Evolutionary conservation across 2,888 invertebrate genomes (phyloP).

Genomic region (Dendrolimus houi): DNA sequence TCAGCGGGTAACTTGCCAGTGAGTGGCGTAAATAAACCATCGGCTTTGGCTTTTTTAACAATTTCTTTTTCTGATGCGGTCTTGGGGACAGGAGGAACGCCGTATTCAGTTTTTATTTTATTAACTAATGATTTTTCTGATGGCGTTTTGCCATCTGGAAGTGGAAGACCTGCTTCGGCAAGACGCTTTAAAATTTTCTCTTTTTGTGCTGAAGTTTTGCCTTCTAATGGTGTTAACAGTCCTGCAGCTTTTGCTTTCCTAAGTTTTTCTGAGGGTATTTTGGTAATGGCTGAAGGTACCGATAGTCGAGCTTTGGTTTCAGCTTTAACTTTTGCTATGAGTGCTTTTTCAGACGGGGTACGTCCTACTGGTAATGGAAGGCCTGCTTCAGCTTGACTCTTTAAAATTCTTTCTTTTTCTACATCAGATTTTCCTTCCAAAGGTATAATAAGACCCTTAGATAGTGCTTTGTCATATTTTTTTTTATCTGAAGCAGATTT

Average conservation of each 20-base stretch:
- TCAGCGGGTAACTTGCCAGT: constrained; percentile 27
- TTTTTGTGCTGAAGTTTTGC: constrained; percentile 21
- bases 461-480: not conserved
- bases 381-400: constrained; percentile 9
- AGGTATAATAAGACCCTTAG: constrained; percentile 23
- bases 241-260: constrained; percentile 25
- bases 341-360: constrained; percentile 17
- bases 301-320: not conserved
- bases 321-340: constrained; percentile 17
- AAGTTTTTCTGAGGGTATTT: constrained; percentile 18
- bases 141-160: constrained; percentile 28
- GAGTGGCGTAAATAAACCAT: constrained; percentile 32
- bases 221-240: constrained; percentile 21
- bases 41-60: constrained; percentile 28
- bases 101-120: constrained; percentile 19
- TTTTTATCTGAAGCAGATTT: constrained; percentile 2
- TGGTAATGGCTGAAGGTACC: not conserved
- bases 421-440: constrained; percentile 26
- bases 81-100: constrained; percentile 22
- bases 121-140: constrained; percentile 17
- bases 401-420: constrained; percentile 19
- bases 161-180: constrained; percentile 18
- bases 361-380: constrained; percentile 17
- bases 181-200: constrained; percentile 23
- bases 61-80: constrained; percentile 29